Evolutionary conservation across 2,888 invertebrate genomes (phyloP), one percentile per base, ranked within the genome.

Genomic region (Syrista parreyssii): DNA sequence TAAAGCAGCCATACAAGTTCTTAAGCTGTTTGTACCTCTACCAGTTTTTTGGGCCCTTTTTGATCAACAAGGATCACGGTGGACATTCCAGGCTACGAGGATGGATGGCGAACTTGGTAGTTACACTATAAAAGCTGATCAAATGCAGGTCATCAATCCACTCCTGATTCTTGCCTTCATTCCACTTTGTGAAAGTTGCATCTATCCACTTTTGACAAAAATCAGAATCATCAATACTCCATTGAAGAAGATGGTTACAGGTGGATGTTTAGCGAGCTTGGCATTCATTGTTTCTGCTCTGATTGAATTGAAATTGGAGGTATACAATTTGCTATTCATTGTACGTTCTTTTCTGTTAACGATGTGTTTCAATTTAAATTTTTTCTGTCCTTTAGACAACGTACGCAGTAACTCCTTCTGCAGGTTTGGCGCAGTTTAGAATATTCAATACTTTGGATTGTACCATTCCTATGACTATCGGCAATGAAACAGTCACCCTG

Each of bases 21-120:
- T 98, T 12, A 93, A 96, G 11, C 93, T 98, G 3, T 98, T 96
- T 89, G 92, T 98, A 35, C 99, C 99, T 0, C 92, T 98, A 74
- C 98, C 98, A 0, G 93, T 99, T n/a, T 99, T 99, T 92, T 99
- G 98, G 98, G 97, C 99, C 0, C 93, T 99, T 0, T 99, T 96
- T 91, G 99, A 99, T 91, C 99, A 99, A 91, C 98, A 96, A 94
- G 98, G 97, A 32, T 97, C 97, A 0, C 93, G 97, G 80, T 98
- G 98, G 98, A 97, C 97, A 0, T 95, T 98, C 91, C 98, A 98
- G 93, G 98, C 98, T 0, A 95, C 95, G 15, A 93, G 95, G 83
- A 98, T 98, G 98, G 93, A 96, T 85, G 97, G 98, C 34, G 93
- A 95, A 81, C 93, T 97, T 79, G 96, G 96, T 0, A 93, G 93